Percentiles rank a stretch among this genome's conserved stretches.
Conservation (phyloP, 2,797 vertebrate species). For the Melanitta fusca region DNA sequence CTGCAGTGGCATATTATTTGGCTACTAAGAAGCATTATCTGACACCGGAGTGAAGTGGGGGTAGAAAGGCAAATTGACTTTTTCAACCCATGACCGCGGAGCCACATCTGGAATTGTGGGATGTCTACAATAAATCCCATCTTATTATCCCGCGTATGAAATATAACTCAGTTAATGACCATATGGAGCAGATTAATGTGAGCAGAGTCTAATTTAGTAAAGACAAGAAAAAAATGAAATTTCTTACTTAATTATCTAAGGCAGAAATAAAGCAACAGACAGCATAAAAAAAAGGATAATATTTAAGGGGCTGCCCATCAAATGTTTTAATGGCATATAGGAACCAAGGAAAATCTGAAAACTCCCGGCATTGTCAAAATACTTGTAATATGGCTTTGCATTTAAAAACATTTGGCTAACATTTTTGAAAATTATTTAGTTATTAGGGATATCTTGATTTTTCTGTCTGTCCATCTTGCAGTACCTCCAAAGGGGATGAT, state of each 20-base stretch:
- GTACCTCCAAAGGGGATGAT: not conserved
- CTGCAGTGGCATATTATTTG: not conserved
- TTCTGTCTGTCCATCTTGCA: not conserved
- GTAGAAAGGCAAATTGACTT: slow-evolving; percentile 30
- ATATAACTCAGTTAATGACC: slow-evolving; percentile 70
- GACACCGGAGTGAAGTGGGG: not conserved
- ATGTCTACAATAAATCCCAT: slow-evolving; percentile 62
- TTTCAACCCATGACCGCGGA: not conserved
- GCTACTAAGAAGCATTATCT: not conserved
- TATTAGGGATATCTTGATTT: not conserved
- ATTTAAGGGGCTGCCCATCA: not conserved
- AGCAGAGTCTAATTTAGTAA: slow-evolving; percentile 55
- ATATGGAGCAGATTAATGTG: slow-evolving; percentile 63
- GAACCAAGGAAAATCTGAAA: not conserved
- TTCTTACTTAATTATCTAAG: slow-evolving; percentile 55
- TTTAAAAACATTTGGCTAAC: not conserved
- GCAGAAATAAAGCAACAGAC: slow-evolving; percentile 28
- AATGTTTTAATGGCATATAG: not conserved
- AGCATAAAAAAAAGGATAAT: slow-evolving; percentile 30
- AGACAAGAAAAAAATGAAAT: not conserved
- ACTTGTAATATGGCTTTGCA: not conserved
- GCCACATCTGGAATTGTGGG: slow-evolving; percentile 50
- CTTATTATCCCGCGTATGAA: slow-evolving; percentile 60
- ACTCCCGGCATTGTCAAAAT: not conserved
- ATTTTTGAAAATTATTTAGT: not conserved